These are phyloP conservation scores for Euplagia quadripunctaria DNA, from an alignment of 2,888 invertebrate genomes.

Conservation along the genomic window DNA sequence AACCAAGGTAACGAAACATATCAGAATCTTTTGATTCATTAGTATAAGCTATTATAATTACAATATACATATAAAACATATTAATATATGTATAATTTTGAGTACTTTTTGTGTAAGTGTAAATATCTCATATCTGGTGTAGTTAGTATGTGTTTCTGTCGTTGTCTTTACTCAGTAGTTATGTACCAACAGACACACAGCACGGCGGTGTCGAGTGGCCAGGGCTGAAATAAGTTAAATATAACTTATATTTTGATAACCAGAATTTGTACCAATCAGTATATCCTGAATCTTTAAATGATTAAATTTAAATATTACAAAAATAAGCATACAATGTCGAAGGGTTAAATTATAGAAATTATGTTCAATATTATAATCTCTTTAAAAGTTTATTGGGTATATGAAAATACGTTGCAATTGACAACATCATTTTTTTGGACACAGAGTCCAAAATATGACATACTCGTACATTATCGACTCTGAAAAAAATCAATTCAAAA, in stretches of 20 bases:
- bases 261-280: not conserved
- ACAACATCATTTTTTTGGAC: too few species aligned
- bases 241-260: not conserved
- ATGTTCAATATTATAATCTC: too few species aligned
- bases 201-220: slow-evolving; percentile 54
- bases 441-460: too few species aligned
- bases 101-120: slow-evolving; percentile 66
- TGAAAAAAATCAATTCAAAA: not conserved
- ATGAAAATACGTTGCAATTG: too few species aligned
- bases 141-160: slow-evolving; percentile 57
- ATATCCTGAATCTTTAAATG: not conserved
- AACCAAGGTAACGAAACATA: slow-evolving; percentile 92
- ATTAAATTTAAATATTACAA: too few species aligned
- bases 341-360: too few species aligned
- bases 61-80: slow-evolving; percentile 11
- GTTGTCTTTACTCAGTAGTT: slow-evolving; percentile 50
- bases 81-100: slow-evolving; percentile 44
- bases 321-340: too few species aligned
- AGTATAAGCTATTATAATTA: slow-evolving; percentile 67
- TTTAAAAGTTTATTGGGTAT: too few species aligned
- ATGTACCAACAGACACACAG: slow-evolving; percentile 54
- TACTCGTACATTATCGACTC: too few species aligned
- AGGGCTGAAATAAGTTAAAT: slow-evolving; percentile 33
- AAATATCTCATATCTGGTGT: slow-evolving; percentile 51
- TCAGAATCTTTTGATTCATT: slow-evolving; percentile 91